Evolutionary conservation across 2,888 invertebrate species (phyloP), one percentile per base, ranked within the genome.

Genomic region (Diplazon laetatorius): DNA sequence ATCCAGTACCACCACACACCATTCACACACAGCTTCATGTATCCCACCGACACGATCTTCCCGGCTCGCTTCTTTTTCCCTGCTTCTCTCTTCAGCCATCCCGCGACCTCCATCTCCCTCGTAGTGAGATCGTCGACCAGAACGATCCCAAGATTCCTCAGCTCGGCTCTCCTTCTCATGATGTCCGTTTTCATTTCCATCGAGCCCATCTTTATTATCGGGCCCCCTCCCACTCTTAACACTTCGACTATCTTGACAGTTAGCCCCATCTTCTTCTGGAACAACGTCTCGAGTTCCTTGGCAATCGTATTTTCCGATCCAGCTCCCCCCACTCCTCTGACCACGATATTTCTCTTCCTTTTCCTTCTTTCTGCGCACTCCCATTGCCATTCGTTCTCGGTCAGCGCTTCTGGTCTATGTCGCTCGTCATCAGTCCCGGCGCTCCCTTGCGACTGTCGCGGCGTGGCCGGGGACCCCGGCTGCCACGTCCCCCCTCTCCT

Each of bases 91-190:
- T 14, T 20, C 12, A 74, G 18, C 74, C 74, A 74, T 1, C 20
- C 57, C 9, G 22, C 1, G 1, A 73, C 65, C 14, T 57, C 55
- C 14, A 4, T 2, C 22, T 73, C 73, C 35, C 55, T 50, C 39
- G 30, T 8, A 14, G 66, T 74, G 35, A 55, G 48, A 16, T 74
- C 74, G 30, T 66, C 66, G 5, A 25, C 68, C 1, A 68, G 30
- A 59, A 46, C 37, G 18, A 63, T 30, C 8, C 18, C 52, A 8
- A 52, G 16, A 1, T 20, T 42, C 14, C 55, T 37, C 22, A 48
- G 42, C 16, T 18, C 16, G 0, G 25, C 39, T 8, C 52, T 66
- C 18, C 42, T 50, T 25, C n/a, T 52, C 52, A 72, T 50, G 1
- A 72, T 39, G 8, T 6, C 18, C 6, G 14, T 39, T 4, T 62